phyloP scores from a whole-genome alignment of 2,888 invertebrate genomes.

The Gandaritis pyraliata region DNA sequence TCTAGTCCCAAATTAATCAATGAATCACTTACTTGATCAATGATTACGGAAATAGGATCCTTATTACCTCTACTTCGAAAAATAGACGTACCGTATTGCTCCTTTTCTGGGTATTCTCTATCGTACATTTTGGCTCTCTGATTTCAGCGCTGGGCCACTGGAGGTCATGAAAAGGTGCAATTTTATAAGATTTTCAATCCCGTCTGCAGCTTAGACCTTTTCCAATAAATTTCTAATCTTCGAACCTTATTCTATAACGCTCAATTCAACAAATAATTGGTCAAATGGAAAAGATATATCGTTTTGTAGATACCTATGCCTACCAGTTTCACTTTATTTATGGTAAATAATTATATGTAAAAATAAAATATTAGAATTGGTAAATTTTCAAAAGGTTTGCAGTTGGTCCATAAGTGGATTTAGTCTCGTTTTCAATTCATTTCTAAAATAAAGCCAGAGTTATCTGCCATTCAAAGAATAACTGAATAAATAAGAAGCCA shows the following conservation, averaged over 20 bases:
- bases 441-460: not conserved
- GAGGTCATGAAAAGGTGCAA: conserved; percentile 47
- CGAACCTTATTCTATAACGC: conserved; percentile 52
- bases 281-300: conserved; percentile 32
- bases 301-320: not conserved
- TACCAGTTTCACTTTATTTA: not conserved
- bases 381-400: too few relatives aligned
- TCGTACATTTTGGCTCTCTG: not conserved
- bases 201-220: conserved; percentile 49
- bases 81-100: too few relatives aligned
- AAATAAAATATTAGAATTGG: too few relatives aligned
- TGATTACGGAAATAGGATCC: too few relatives aligned
- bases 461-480: conserved; percentile 3
- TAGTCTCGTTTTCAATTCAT: not conserved
- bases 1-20: too few relatives aligned
- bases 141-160: conserved; percentile 2
- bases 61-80: too few relatives aligned
- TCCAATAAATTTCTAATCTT: conserved; percentile 60
- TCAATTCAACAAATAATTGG: conserved; percentile 46
- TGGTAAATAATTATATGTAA: too few relatives aligned
- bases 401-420: not conserved
- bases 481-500: not conserved
- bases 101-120: too few relatives aligned
- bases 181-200: conserved; percentile 49
- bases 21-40: too few relatives aligned